A percentile compares a stretch with the other conserved stretches of the same genome.
Conservation (phyloP, 2,888 invertebrate species). For the Epistrophella euchroma region DNA sequence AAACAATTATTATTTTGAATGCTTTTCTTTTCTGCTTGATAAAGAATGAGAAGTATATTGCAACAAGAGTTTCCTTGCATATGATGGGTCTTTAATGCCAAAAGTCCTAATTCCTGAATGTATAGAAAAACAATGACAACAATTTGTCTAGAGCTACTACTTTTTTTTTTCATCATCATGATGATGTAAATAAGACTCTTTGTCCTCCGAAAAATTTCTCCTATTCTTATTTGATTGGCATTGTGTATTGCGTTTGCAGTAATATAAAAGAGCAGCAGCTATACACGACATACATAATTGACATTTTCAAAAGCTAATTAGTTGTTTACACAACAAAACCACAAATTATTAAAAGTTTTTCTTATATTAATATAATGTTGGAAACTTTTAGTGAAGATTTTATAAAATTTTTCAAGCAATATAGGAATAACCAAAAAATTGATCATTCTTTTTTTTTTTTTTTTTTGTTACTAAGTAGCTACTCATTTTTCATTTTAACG, state of each 20-base stretch:
- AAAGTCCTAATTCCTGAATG: constrained; percentile 3
- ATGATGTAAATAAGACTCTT: constrained; percentile 62
- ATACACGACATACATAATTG: not conserved
- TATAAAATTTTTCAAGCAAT: no score
- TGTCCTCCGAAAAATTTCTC: constrained; percentile 36
- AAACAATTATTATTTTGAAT: constrained; percentile 10
- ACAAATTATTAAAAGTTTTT: no score
- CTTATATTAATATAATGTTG: no score
- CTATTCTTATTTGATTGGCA: constrained; percentile 24
- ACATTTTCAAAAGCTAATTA: constrained; percentile 24
- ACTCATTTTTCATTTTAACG: no score
- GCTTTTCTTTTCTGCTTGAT: not conserved
- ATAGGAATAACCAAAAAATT: no score
- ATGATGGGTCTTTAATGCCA: constrained; percentile 6
- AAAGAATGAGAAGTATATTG: no score
- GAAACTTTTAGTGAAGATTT: no score
- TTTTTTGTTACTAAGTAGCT: no score
- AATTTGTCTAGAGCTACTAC: constrained; percentile 31
- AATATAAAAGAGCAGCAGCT: constrained; percentile 22
- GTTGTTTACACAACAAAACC: not conserved
- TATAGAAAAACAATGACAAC: constrained; percentile 17
- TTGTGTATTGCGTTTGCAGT: constrained; percentile 17
- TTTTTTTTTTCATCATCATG: constrained; percentile 31
- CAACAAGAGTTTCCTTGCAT: no score
- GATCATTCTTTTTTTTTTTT: no score